Evolutionary conservation across 2,888 invertebrate species (phyloP).

Genomic region (Sericinus montela): DNA sequence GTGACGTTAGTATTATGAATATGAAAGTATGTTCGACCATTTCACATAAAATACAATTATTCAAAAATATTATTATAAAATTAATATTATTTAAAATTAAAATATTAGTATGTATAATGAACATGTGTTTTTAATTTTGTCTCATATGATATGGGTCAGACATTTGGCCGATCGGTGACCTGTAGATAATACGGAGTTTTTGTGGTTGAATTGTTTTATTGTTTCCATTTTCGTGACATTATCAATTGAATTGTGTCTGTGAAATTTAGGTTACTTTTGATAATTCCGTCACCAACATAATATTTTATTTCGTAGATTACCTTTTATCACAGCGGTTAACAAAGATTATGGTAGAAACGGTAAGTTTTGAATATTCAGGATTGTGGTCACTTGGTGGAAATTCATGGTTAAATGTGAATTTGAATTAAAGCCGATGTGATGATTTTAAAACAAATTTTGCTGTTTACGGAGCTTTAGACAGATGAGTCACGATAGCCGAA

Average conservation of each 20-base stretch:
- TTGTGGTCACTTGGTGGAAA: too few relatives aligned
- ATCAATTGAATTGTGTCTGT: conserved; percentile 50
- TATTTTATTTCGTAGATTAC: conserved; percentile 25
- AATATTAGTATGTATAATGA: conserved; percentile 11
- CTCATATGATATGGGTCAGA: conserved; percentile 50
- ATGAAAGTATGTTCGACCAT: too few relatives aligned
- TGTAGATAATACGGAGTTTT: conserved; percentile 51
- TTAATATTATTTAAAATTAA: neutral
- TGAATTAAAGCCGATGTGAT: too few relatives aligned
- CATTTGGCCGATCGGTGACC: conserved; percentile 47
- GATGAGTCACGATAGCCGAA: too few relatives aligned
- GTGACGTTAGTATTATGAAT: too few relatives aligned
- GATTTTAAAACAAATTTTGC: too few relatives aligned
- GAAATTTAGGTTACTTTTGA: conserved; percentile 55
- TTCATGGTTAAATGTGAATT: too few relatives aligned
- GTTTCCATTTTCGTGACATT: conserved; percentile 53
- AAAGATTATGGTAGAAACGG: too few relatives aligned
- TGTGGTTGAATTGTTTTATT: conserved; percentile 56
- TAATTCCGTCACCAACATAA: conserved; percentile 41
- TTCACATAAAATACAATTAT: too few relatives aligned
- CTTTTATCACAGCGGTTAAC: conserved; percentile 23
- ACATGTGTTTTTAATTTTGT: conserved; percentile 22
- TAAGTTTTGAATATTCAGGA: too few relatives aligned
- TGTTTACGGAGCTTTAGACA: too few relatives aligned
- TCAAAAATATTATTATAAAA: neutral